These are phyloP conservation scores for Pachliopta kotzebuea DNA, from an alignment of 2,888 invertebrate genomes.

Conservation along the genomic window DNA sequence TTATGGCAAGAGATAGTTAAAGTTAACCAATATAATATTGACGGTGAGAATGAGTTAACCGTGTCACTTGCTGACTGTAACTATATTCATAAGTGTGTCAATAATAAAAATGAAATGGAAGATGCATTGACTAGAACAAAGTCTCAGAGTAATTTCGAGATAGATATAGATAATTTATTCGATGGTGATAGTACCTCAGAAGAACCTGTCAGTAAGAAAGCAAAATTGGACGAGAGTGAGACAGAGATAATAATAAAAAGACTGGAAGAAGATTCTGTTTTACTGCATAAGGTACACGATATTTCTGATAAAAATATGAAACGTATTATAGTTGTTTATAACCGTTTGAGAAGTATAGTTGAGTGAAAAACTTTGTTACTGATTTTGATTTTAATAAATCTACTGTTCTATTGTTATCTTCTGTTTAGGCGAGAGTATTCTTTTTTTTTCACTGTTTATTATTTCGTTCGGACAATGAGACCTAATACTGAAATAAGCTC, in stretches of 20 bases:
- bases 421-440: not conserved
- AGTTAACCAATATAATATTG: slow-evolving; percentile 23
- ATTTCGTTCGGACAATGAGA: too few relatives aligned
- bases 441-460: too few relatives aligned
- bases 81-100: slow-evolving; percentile 51
- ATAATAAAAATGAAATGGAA: slow-evolving; percentile 30
- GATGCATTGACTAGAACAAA: slow-evolving; percentile 26
- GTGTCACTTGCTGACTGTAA: slow-evolving; percentile 31
- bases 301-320: slow-evolving; percentile 45
- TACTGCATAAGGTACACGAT: slow-evolving; percentile 48
- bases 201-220: slow-evolving; percentile 58
- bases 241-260: slow-evolving; percentile 47
- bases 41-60: slow-evolving; percentile 35
- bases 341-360: slow-evolving; percentile 51
- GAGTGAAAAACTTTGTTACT: slow-evolving; percentile 25
- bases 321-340: slow-evolving; percentile 50
- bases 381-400: not conserved
- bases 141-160: slow-evolving; percentile 53
- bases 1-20: slow-evolving; percentile 28
- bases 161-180: slow-evolving; percentile 57
- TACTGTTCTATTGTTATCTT: not conserved
- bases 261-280: slow-evolving; percentile 50
- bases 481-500: too few relatives aligned
- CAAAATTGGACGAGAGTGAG: slow-evolving; percentile 48
- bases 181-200: slow-evolving; percentile 44